Evolutionary conservation across 1,140 invertebrate species (phyloP), one percentile per base, ranked within the genome.

Genomic region (Diabrotica virgifera): DNA sequence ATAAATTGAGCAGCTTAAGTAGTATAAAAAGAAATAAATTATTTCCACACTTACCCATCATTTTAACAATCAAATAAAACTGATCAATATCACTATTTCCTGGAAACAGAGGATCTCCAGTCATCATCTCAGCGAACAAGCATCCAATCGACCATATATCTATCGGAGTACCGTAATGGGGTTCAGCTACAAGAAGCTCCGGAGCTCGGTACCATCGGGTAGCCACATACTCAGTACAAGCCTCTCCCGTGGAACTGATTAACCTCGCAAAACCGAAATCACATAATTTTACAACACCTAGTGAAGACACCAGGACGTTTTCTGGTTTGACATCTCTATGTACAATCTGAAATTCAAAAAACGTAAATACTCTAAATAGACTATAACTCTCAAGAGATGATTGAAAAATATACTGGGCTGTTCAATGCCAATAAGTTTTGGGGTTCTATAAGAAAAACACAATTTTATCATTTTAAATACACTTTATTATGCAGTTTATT

Each of bases 281-380:
- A 79, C 93, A 95, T 5, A 95, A 80, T 79, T 96, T 95, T 5
- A 95, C 87, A 2, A 95, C 87, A 0, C 92, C 92, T 38, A 84
- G 81, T 59, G 86, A 85, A 24, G 91, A 93, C 0, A 95, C 88
- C 35, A 95, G 80, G 10, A 96, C 87, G 76, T 96, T 96, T 77
- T 95, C 93, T n/a, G 93, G 93, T 76, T 96, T 96, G 83, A 95
- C 86, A 78, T 95, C 94, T 36, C 94, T 82, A 77, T 96, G 94
- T 72, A 96, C 93, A 71, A 95, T 92, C 91, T 95, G 80, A 63
- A 66, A 60, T 46, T 14, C 8, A 4, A 2, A 24, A 1, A 24
- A 24, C 24, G 4, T 24, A 24, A 24, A 24, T 24, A 57, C 10
- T 2, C 52, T 60, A 66, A 54, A 56, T 1, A 64, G 9, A 11